Base-by-base conservation (phyloP, 2,888 invertebrate species). In the Tromatobia lineatoria region DNA sequence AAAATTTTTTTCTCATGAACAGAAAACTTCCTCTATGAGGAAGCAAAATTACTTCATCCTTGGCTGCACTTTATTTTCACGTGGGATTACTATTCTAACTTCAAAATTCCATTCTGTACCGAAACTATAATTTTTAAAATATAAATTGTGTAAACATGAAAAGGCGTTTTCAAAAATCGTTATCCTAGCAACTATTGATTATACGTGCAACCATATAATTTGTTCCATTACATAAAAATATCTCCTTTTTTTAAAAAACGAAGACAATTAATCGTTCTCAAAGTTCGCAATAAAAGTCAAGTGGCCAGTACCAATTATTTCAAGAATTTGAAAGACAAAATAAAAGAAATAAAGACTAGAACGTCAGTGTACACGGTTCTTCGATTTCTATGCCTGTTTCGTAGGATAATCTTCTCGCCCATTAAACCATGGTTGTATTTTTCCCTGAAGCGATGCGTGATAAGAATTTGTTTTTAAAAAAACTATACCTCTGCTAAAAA, bases 401-500 rank as follows among this genome's bases (percentile, higher is more conserved):
- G 18, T 18, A 20, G 18, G 10, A 6, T 13, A 38, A 38, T 64
- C 18, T 38, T 11, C 38, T 64, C 38, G 64, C 64, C 38, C 4
- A 11, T 38, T 42, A 42, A 73, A 18, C 42, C 50, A 71, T 64
- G 20, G 57, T 25, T 73, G 66, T 64, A 71, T 42, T 71, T 45
- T 79, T 66, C 8, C 52, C 20, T 10, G 29, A 47, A 59, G 42
- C 54, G 29, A 42, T 54, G 52, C 54, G 52, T 54, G 34, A 67
- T 25, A 23, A 70, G 57, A 54, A 70, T 47, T 50, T 23, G 52
- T 25, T 50, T n/a, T 18, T 18, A 47, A 67, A 38, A 74, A 52
- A 67, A 54, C 20, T 42, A 76, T 76, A 83, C 57, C 57, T 80
- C 66, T 67, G 80, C 76, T 83, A 59, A 45, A 54, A 75, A 66